Evolutionary conservation across 2,888 invertebrate genomes (phyloP).

Genomic region (Dynastes tityus): DNA sequence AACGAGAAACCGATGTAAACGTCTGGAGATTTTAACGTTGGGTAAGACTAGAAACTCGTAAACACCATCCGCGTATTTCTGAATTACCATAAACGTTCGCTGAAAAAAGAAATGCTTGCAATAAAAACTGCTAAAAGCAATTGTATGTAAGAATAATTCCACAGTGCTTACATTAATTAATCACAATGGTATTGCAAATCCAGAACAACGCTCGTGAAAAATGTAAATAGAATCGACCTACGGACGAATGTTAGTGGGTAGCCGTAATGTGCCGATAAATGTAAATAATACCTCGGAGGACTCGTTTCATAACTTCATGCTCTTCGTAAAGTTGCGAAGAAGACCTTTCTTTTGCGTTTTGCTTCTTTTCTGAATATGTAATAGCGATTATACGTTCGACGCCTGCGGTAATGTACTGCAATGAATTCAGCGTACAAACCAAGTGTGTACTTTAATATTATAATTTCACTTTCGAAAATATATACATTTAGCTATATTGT

Average conservation of each 20-base stretch:
- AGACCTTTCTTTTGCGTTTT: slow-evolving; percentile 60
- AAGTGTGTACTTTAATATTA: too few relatives aligned
- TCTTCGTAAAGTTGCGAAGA: slow-evolving; percentile 63
- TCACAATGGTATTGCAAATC: slow-evolving; percentile 48
- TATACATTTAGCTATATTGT: too few relatives aligned
- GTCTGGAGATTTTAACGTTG: slow-evolving; percentile 42
- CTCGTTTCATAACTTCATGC: slow-evolving; percentile 64
- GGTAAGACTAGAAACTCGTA: slow-evolving; percentile 44
- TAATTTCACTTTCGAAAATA: slow-evolving; percentile 7
- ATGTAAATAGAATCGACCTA: slow-evolving; percentile 50
- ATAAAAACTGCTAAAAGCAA: slow-evolving; percentile 53
- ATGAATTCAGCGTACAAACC: slow-evolving; percentile 3
- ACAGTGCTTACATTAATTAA: slow-evolving; percentile 51
- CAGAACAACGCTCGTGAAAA: slow-evolving; percentile 38
- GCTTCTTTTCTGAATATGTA: slow-evolving; percentile 21
- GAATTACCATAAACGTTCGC: slow-evolving; percentile 43
- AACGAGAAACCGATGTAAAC: slow-evolving; percentile 19
- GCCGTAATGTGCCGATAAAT: slow-evolving; percentile 50
- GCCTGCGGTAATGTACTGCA: slow-evolving; percentile 19
- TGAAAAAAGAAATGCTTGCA: slow-evolving; percentile 14
- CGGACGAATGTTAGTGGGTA: slow-evolving; percentile 47
- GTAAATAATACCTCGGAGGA: slow-evolving; percentile 48
- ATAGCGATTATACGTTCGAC: slow-evolving; percentile 8
- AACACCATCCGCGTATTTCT: slow-evolving; percentile 37
- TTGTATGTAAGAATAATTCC: slow-evolving; percentile 51